Conservation (phyloP, 2,888 invertebrate species). For the Standfussiana lucernea region DNA sequence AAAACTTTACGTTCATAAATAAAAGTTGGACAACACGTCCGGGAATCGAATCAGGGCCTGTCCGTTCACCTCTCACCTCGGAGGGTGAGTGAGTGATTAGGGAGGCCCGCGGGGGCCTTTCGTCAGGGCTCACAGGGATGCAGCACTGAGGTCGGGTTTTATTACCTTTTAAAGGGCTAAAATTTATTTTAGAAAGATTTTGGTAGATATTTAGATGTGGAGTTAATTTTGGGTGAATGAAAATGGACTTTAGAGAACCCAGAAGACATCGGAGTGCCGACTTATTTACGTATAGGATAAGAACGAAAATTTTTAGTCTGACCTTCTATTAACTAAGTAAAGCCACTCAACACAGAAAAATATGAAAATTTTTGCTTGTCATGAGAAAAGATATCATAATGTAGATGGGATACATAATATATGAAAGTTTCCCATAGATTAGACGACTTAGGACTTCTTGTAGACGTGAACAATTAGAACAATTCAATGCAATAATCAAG, state of each 20-base stretch:
- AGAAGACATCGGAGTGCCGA: not conserved
- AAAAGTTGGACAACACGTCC: constrained; percentile 65
- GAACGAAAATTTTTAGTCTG: not conserved
- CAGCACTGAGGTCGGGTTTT: constrained; percentile 55
- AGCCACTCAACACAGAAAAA: not conserved
- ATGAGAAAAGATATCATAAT: too few species aligned
- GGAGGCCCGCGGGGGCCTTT: constrained; percentile 72
- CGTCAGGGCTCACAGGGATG: constrained; percentile 69
- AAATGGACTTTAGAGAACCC: not conserved
- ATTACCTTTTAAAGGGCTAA: constrained; percentile 64
- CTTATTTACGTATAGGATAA: not conserved
- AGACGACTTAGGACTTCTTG: not conserved
- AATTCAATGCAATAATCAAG: not conserved
- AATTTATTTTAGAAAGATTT: constrained; percentile 60
- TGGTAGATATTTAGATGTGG: constrained; percentile 10
- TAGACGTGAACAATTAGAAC: not conserved
- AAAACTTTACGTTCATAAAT: constrained; percentile 62
- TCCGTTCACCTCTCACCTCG: constrained; percentile 69
- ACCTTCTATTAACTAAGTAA: not conserved
- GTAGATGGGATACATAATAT: too few species aligned
- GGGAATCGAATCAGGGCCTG: constrained; percentile 68
- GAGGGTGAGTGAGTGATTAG: constrained; percentile 75
- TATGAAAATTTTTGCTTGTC: not conserved
- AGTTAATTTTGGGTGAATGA: constrained; percentile 1
- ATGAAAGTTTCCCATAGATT: not conserved